Base-by-base conservation (phyloP, 1,140 invertebrate genomes). In the Eumeta japonica region DNA sequence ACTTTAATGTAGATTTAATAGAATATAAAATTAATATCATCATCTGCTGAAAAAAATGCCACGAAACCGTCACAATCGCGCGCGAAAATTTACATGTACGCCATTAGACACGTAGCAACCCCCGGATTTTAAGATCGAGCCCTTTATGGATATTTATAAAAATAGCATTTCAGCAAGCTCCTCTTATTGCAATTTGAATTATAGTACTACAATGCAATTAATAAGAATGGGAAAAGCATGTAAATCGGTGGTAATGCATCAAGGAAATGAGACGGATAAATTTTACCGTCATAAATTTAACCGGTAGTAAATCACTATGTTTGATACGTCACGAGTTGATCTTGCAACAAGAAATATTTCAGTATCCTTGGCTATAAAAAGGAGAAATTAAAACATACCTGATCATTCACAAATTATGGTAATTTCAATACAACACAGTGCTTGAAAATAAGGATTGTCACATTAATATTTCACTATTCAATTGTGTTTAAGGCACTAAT, bases 61-160 rank as follows among this genome's bases (percentile, higher is more conserved):
- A 72, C 70, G 70, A 75, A 74, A 62, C 64, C 62, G 64, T 62
- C 63, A 71, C 50, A 72, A 68, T 73, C 70, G 71, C 73, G 73
- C 73, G 73, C 73, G 73, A 76, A 76, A 72, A 67, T 50, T 61
- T 64, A 49, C 55, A 60, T 60, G 61, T 73, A 59, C 73, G 73
- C 73, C 73, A 76, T 76, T 52, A 73, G 67, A 76, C 73, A 76
- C 73, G 73, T 76, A 66, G 71, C 62, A 60, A 62, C 62, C 64
- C 67, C 67, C 62, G 64, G 19, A 54, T 67, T 71, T 70, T 62
- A 62, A 44, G 42, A 42, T 43, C 56, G 59, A 62, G 63, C 65
- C 62, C 56, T 64, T 65, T 73, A 60, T 60, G 68, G 68, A 70
- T 58, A 70, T 73, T 61, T 59, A 60, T 67, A 73, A 62, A 73